phyloP scores from a whole-genome alignment of 2,113 vertebrate genomes.

The Pygoscelis adeliae region DNA sequence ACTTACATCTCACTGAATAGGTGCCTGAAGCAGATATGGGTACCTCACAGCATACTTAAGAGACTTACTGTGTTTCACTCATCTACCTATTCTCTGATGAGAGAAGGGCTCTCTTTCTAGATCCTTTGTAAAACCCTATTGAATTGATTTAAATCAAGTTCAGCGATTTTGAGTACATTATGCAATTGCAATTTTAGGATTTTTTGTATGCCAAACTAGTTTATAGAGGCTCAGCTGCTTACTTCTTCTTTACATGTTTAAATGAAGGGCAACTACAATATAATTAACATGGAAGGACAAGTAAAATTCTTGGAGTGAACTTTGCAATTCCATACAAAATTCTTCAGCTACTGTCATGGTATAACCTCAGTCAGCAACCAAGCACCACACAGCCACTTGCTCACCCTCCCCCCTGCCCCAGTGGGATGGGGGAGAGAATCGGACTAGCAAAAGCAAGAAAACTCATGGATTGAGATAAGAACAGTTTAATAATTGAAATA shows the following conservation, averaged over 20 bases:
- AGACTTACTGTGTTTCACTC: background rate
- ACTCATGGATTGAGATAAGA: too few relatives aligned
- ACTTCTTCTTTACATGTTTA: background rate
- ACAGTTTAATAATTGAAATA: too few relatives aligned
- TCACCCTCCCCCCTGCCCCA: too few relatives aligned
- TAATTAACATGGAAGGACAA: background rate
- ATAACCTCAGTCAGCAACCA: too few relatives aligned
- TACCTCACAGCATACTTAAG: background rate
- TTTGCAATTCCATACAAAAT: background rate
- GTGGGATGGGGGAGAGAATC: too few relatives aligned
- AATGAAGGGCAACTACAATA: background rate
- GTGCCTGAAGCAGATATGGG: accelerated
- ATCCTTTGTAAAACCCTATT: background rate
- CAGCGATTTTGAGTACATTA: background rate
- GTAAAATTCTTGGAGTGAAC: background rate
- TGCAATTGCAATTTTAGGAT: background rate
- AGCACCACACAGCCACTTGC: too few relatives aligned
- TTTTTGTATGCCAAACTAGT: background rate
- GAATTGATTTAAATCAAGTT: background rate
- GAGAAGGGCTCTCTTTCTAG: background rate
- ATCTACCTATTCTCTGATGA: background rate
- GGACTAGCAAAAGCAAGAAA: too few relatives aligned
- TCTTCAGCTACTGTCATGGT: background rate
- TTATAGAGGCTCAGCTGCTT: background rate
- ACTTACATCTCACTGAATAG: background rate